A percentile compares a stretch with the other conserved stretches of the same genome.
Evolutionary conservation across 23 tunicate species (phyloP).

Genomic region (Halocynthia aurantium): DNA sequence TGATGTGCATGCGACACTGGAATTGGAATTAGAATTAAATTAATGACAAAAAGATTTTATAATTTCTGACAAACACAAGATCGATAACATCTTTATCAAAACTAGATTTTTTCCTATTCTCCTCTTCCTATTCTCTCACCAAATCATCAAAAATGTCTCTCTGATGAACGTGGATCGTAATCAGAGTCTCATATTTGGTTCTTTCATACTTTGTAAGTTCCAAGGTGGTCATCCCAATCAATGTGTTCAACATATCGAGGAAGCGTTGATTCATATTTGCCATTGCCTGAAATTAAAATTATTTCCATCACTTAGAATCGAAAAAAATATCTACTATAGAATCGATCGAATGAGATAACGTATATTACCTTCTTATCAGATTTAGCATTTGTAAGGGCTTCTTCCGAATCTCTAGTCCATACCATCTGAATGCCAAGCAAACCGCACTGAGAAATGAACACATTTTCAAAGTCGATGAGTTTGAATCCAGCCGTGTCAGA

Average conservation of each 20-base stretch:
- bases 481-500: slow-evolving; percentile 57
- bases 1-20: slow-evolving; percentile 87
- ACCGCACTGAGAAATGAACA: slow-evolving; percentile 90
- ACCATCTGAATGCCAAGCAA: slow-evolving; percentile 96
- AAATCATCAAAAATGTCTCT: slow-evolving; percentile 97
- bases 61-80: no score
- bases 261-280: slow-evolving; percentile 73
- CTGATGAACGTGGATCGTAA: slow-evolving; percentile 99
- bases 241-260: slow-evolving; percentile 81
- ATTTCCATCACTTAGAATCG: background rate
- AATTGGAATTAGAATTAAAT: background rate
- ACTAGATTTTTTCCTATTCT: background rate
- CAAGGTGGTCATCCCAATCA: slow-evolving; percentile 85
- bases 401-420: slow-evolving; percentile 97
- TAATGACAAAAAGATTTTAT: background rate
- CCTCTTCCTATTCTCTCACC: slow-evolving; percentile 37
- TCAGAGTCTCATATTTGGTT: slow-evolving; percentile 96
- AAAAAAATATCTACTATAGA: no score
- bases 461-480: slow-evolving; percentile 89
- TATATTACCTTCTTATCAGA: slow-evolving; percentile 71
- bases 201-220: slow-evolving; percentile 95
- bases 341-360: no score
- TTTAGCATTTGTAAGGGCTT: slow-evolving; percentile 51
- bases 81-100: background rate
- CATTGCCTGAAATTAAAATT: slow-evolving; percentile 62